phyloP scores from a whole-genome alignment of 2,888 invertebrate species.

The Piscicola geometra region DNA sequence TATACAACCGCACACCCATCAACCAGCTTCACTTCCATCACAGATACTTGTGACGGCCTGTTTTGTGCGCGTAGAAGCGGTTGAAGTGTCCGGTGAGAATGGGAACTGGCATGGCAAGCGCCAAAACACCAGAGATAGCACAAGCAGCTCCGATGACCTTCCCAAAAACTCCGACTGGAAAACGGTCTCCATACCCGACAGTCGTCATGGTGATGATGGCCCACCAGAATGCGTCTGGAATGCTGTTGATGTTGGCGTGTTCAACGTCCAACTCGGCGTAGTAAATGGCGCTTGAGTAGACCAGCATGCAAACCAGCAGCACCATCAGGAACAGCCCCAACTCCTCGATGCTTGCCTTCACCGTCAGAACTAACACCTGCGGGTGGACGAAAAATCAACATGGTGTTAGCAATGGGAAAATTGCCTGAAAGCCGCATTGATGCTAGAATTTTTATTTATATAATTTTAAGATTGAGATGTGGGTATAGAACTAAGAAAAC shows the following conservation, averaged over 20 bases:
- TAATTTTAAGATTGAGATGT: no score
- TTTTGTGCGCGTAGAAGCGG: constrained; percentile 42
- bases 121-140: constrained; percentile 57
- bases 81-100: constrained; percentile 58
- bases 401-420: background rate
- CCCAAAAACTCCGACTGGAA: constrained; percentile 53
- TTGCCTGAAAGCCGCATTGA: background rate
- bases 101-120: constrained; percentile 58
- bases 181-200: constrained; percentile 56
- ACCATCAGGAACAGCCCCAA: constrained; percentile 57
- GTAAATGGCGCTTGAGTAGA: constrained; percentile 59
- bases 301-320: constrained; percentile 56
- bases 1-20: no score
- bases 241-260: constrained; percentile 53
- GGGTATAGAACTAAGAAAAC: no score
- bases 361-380: constrained; percentile 57
- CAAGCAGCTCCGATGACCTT: constrained; percentile 55
- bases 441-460: constrained; percentile 29
- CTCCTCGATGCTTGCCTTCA: constrained; percentile 58
- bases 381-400: background rate
- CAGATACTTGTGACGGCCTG: constrained; percentile 44
- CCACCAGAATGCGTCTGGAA: constrained; percentile 57
- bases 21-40: no score
- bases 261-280: constrained; percentile 57
- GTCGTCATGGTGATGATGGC: constrained; percentile 56